Evolutionary conservation across 2,113 vertebrate species (phyloP).

Genomic region (Centropristis striata): DNA sequence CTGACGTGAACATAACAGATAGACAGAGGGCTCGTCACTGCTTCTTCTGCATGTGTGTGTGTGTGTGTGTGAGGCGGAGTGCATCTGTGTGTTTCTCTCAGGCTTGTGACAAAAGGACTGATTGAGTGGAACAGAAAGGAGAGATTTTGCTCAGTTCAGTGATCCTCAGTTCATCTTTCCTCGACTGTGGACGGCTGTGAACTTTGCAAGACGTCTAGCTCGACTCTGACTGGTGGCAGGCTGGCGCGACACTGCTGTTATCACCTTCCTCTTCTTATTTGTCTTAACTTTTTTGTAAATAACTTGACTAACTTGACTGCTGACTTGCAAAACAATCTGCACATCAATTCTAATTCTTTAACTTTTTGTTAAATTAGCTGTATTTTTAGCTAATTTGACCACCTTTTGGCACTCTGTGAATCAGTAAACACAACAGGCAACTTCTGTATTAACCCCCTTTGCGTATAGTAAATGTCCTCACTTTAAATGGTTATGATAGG

Average conservation of each 20-base stretch:
- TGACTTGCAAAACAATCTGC: neutral
- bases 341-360: neutral
- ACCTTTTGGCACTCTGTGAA: neutral
- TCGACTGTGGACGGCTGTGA: neutral
- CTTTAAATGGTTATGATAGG: too few species aligned
- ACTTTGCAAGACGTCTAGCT: neutral
- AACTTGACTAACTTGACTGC: constrained; percentile 4
- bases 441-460: too few species aligned
- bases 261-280: neutral
- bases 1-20: constrained; percentile 42
- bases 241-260: constrained; percentile 19
- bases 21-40: constrained; percentile 1
- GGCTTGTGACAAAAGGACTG: constrained; percentile 37
- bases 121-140: constrained; percentile 57
- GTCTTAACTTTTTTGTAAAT: too few species aligned
- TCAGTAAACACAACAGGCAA: neutral
- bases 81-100: constrained; percentile 23
- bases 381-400: neutral
- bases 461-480: too few species aligned
- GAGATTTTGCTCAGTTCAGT: constrained; percentile 53
- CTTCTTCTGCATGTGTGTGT: neutral
- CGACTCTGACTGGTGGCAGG: constrained; percentile 4
- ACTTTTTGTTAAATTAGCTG: neutral
- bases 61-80: neutral
- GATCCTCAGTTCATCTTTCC: constrained; percentile 35